These are phyloP conservation scores for Drosophila bipectinata DNA, from an alignment of 1,140 invertebrate species.

Conservation along the genomic window DNA sequence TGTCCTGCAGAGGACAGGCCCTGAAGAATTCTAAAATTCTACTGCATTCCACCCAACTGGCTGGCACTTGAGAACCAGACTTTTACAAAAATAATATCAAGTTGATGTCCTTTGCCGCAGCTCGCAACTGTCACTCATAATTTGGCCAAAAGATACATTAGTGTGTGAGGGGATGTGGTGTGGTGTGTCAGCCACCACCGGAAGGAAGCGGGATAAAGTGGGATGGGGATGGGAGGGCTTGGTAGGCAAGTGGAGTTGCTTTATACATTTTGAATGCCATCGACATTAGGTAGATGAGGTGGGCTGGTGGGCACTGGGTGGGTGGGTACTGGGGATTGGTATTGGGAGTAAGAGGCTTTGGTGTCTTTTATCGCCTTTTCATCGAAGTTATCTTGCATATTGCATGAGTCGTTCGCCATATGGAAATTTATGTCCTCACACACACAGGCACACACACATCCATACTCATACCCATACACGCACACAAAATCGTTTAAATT, in stretches of 20 bases:
- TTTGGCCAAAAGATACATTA: conserved; percentile 70
- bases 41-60: conserved; percentile 7
- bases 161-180: conserved; percentile 29
- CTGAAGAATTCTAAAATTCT: conserved; percentile 11
- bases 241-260: conserved; percentile 34
- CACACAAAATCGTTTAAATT: conserved; percentile 69
- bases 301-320: conserved; percentile 1
- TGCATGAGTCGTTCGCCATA: conserved; percentile 76
- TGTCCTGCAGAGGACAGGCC: too few species aligned
- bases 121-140: conserved; percentile 71
- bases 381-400: conserved; percentile 78
- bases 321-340: not conserved
- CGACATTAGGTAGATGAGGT: conserved; percentile 60
- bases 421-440: conserved; percentile 67
- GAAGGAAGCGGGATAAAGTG: not conserved
- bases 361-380: conserved; percentile 79
- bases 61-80: conserved; percentile 16
- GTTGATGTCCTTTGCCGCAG: conserved; percentile 65
- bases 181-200: not conserved
- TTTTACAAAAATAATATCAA: conserved; percentile 56
- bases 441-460: conserved; percentile 10
- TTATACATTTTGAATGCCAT: conserved; percentile 72
- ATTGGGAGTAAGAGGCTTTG: conserved; percentile 47
- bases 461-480: not conserved
- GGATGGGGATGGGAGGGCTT: not conserved